phyloP scores from a whole-genome alignment of 1,140 invertebrate species.

The Ostrea denselamellosa region DNA sequence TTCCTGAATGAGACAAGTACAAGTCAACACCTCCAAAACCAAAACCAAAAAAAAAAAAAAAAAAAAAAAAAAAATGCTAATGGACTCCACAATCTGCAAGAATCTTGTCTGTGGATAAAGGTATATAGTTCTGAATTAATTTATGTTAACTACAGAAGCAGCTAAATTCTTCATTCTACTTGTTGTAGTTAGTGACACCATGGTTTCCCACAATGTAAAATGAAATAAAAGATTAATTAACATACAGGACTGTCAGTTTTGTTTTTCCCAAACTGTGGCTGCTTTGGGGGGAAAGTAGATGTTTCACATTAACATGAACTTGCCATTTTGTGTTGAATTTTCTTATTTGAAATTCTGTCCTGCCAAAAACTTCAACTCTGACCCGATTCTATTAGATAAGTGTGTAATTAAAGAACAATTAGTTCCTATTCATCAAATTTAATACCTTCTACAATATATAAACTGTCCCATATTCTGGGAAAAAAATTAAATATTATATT shows the following conservation, averaged over 20 bases:
- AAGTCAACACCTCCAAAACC: not conserved
- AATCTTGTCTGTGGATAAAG: not conserved
- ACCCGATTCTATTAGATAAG: not conserved
- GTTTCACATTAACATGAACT: not conserved
- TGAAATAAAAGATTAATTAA: slow-evolving; percentile 24
- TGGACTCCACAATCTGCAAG: not conserved
- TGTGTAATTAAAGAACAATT: no score
- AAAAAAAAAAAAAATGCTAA: not conserved
- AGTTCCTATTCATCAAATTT: no score
- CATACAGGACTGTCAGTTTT: not conserved
- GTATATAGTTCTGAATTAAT: not conserved
- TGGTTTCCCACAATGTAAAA: not conserved
- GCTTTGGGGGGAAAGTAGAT: not conserved
- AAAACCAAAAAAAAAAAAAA: no score
- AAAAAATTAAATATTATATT: no score
- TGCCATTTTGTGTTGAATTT: not conserved
- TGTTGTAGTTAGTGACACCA: not conserved
- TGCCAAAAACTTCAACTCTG: not conserved
- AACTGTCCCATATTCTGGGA: no score
- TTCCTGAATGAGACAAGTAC: no score
- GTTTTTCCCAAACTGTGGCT: not conserved
- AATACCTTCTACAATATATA: no score
- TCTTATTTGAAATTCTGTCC: not conserved
- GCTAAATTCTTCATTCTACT: not conserved
- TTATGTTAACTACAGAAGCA: not conserved